Evolutionary conservation across 1,140 invertebrate genomes (phyloP), one percentile per base, ranked within the genome.

Genomic region (Brachionus paranguensis): DNA sequence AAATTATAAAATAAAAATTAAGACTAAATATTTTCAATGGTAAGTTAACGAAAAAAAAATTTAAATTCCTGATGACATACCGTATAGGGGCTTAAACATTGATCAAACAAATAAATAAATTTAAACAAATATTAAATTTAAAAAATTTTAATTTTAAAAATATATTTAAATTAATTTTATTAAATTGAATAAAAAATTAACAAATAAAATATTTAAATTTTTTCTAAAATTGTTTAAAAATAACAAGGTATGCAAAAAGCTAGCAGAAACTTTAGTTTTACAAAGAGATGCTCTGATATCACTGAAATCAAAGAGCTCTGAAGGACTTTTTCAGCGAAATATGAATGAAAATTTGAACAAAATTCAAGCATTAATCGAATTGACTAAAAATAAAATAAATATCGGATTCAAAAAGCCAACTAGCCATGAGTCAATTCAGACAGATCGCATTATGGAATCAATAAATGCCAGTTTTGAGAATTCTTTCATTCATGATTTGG

Each of bases 321-420:
- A 50, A 10, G 7, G 8, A 33, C 33, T 53, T 29, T 24, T 24
- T 27, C 43, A 29, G 12, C 8, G 27, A 27, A 76, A 76, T 3
- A 27, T 76, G 27, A 24, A 27, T 50, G 72, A 76, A 76, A 76
- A 76, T 27, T 17, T 76, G 7, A 43, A 76, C 1, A 76, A 76
- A 76, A 50, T 76, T 14, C 24, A 50, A 76, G 53, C 8, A 50
- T 76, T 76, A 53, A 76, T 76, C 10, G 72, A 76, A 76, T 76
- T 76, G 10, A 76, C 45, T 11, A 76, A 50, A 76, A 47, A 50
- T 24, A 76, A 50, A 27, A 76, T 76, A 37, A 76, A 47, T 27
- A 53, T 14, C 24, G 45, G 20, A 12, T 76, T 76, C 14, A 76
- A 76, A 29, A 76, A 76, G 43, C 24, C 72, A 1, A 53, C 17